Evolutionary conservation across 2,888 invertebrate species (phyloP), one percentile per base, ranked within the genome.

Genomic region (Sinodicranocentrus sp.): DNA sequence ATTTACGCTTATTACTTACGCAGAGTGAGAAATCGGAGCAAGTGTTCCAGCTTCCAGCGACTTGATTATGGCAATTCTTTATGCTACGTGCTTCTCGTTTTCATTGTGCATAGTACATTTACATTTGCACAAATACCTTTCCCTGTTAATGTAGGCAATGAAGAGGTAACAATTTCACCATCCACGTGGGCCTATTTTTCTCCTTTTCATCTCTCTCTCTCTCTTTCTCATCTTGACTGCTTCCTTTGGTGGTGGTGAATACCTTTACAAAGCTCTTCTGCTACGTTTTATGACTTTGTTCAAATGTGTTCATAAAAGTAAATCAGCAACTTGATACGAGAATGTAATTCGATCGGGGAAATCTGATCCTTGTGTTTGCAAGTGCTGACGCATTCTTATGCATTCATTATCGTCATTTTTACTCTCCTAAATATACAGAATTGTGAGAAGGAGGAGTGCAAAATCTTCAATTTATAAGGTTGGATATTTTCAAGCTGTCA

Each of bases 331-430:
- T 79, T 71, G 71, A 71, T 3, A 6, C 6, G 59, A 63, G 43
- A 28, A 52, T 54, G 79, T 79, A 72, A 79, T 25, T 21, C 44
- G 72, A 79, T 0, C 21, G 63, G 72, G 44, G 79, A 79, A 79
- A 79, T 72, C 17, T 72, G 79, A 79, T 63, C 79, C 25, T n/a
- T 10, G 26, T 23, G 39, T 54, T 68, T 57, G 61, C 43, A 70
- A 44, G 48, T 57, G 72, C 19, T 72, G 71, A 79, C 70, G 43
- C 65, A 28, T 72, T 72, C 65, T 79, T 72, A 17, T 39, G 57
- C 61, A 79, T 79, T 72, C 65, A 79, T 79, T 79, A 52, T 19
- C 15, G 17, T 52, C 68, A 48, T 65, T 65, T 57, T n/a, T 48
- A 6, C 65, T 23, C 5, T 1, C 17, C 25, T 43, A 65, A 65